Conservation (phyloP, 2,888 invertebrate species). For the Latheticus oryzae region DNA sequence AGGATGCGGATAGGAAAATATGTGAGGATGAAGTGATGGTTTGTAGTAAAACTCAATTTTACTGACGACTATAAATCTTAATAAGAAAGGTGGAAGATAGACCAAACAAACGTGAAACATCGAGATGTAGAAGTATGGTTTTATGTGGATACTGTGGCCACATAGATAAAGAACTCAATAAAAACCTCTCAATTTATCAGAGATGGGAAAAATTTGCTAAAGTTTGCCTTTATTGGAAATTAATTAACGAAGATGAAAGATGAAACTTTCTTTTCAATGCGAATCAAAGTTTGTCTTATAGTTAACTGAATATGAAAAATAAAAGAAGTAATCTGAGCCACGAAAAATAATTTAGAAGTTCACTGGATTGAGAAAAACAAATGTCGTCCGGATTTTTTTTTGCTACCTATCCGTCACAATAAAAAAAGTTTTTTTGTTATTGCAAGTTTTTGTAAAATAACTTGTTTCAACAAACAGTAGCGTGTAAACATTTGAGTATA, state of each 20-base stretch:
- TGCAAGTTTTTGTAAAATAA: too few species aligned
- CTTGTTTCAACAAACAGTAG: too few species aligned
- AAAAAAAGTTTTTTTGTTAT: too few species aligned
- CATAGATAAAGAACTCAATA: constrained; percentile 22
- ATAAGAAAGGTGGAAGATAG: constrained; percentile 29
- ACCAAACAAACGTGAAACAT: constrained; percentile 29
- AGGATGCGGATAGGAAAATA: constrained; percentile 33
- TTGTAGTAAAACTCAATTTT: constrained; percentile 34
- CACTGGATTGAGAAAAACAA: too few species aligned
- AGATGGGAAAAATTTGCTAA: neutral
- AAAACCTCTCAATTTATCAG: constrained; percentile 24
- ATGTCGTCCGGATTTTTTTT: too few species aligned
- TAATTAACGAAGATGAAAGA: too few species aligned
- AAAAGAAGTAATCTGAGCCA: too few species aligned
- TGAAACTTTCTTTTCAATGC: too few species aligned
- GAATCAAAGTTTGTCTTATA: neutral
- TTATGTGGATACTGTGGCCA: constrained; percentile 18
- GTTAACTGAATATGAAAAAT: too few species aligned
- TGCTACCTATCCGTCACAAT: too few species aligned
- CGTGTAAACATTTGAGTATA: neutral
- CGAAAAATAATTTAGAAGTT: too few species aligned
- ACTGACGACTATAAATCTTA: constrained; percentile 34
- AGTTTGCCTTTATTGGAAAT: constrained; percentile 4
- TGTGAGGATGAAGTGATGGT: constrained; percentile 35
- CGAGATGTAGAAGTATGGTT: constrained; percentile 3